These are phyloP conservation scores for Apeltes quadracus DNA, from an alignment of 2,113 vertebrate genomes.

Conservation along the genomic window DNA sequence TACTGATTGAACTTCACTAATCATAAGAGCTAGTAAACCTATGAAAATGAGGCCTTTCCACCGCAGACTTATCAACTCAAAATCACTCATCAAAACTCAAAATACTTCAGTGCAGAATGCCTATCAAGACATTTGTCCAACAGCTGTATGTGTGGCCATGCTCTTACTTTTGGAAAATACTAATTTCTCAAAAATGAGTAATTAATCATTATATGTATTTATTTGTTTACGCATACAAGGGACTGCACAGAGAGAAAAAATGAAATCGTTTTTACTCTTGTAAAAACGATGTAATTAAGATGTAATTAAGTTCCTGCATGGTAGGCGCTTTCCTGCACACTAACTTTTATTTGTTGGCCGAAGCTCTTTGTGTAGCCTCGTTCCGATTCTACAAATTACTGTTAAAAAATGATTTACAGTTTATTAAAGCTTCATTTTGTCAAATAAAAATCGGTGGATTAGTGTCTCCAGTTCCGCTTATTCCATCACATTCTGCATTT, in stretches of 20 bases:
- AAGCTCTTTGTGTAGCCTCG: constrained; percentile 40
- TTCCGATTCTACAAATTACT: constrained; percentile 41
- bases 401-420: constrained; percentile 27
- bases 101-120: not conserved
- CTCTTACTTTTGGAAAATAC: not conserved
- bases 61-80: not conserved
- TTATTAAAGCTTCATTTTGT: constrained; percentile 34
- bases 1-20: no score
- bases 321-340: not conserved
- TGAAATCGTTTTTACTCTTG: not conserved
- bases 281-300: no score
- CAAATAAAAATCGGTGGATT: constrained; percentile 45
- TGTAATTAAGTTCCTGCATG: not conserved
- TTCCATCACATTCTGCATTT: constrained; percentile 51
- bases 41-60: not conserved
- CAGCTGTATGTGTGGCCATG: not conserved
- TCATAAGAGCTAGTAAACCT: not conserved
- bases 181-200: not conserved
- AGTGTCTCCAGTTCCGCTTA: constrained; percentile 36
- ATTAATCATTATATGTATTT: not conserved
- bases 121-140: not conserved
- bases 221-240: not conserved
- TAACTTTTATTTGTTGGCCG: constrained; percentile 19
- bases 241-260: not conserved
- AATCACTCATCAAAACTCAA: not conserved